Base-by-base conservation (phyloP, 2,113 vertebrate genomes). In the Seriola quinqueradiata region DNA sequence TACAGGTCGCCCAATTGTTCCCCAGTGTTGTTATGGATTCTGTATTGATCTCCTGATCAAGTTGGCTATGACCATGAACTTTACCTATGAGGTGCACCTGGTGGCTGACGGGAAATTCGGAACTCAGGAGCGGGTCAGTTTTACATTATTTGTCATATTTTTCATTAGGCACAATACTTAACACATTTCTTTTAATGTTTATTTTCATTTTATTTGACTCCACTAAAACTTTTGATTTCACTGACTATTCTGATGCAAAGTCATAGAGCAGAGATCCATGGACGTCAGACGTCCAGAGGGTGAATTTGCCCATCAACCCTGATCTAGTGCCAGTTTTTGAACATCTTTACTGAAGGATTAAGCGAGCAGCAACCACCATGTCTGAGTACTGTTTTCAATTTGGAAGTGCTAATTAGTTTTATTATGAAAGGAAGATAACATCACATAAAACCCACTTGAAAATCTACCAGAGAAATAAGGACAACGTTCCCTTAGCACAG, bases 101-200 rank as follows among this genome's bases (percentile, higher is more conserved):
- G 98, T 99, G 83, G 98, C 97, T 64, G 98, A 99, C 79, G 98
- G 98, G 91, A 99, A 99, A 93, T 99, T 99, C 89, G 98, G 98
- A 91, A 99, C 98, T 0, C 98, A 99, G 84, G 98, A 99, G 90
- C 87, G 98, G 95, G 98, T 99, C 87, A 92, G 96, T 94, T 77
- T 87, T 12, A 32, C 12, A 4, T 61, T 5, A 3, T 60, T 42
- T 58, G 44, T 58, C 9, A 16, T 36, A 25, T 73, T 66, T 74
- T 52, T 58, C 70, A 83, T 68, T 70, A 72, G 10, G 28, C 44
- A 60, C 38, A 66, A 1, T 19, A 57, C 16, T 25, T 21, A 0
- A 23, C 19, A 7, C n/a, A n/a, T 44, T 28, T 8, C 28, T 38
- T 12, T 36, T 1, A 46, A 75, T 55, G 17, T 32, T 34, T 63